phyloP scores from a whole-genome alignment of 2,113 vertebrate genomes.

The Hassar affinis region DNA sequence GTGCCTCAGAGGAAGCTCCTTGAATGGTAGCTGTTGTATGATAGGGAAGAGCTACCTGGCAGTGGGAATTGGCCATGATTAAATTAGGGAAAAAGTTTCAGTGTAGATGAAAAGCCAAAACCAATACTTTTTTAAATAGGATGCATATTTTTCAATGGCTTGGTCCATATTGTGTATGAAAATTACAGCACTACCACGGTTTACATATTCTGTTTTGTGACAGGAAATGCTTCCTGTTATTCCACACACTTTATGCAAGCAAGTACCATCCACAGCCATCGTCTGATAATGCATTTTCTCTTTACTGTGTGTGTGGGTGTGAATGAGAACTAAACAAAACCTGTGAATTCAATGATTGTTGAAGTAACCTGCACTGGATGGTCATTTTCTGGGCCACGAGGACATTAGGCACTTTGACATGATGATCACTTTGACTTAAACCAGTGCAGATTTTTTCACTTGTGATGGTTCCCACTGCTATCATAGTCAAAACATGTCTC shows the following conservation, averaged over 20 bases:
- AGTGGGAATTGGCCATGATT: no score
- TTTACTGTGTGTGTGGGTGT: background rate
- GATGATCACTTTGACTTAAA: conserved; percentile 39
- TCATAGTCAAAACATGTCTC: conserved; percentile 49
- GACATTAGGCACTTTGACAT: conserved; percentile 20
- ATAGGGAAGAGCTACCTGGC: no score
- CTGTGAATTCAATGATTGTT: conserved; percentile 27
- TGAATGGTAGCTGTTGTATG: no score
- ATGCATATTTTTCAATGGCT: background rate
- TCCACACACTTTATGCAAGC: background rate
- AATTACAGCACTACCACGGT: background rate
- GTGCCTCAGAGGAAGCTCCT: no score
- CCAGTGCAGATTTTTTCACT: conserved; percentile 33
- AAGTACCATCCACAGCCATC: background rate
- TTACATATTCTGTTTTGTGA: background rate
- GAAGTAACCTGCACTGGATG: conserved; percentile 6
- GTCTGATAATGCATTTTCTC: background rate
- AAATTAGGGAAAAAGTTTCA: no score
- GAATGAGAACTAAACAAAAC: background rate
- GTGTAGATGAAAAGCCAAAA: background rate
- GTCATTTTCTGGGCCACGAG: conserved; percentile 12
- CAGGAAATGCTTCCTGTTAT: background rate
- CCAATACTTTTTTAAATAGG: background rate
- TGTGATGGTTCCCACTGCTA: conserved; percentile 34
- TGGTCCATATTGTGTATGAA: background rate